A percentile compares a stretch with the other conserved stretches of the same genome.
These are phyloP conservation scores for Dendrolimus houi DNA, from an alignment of 2,888 invertebrate species.

Conservation along the genomic window DNA sequence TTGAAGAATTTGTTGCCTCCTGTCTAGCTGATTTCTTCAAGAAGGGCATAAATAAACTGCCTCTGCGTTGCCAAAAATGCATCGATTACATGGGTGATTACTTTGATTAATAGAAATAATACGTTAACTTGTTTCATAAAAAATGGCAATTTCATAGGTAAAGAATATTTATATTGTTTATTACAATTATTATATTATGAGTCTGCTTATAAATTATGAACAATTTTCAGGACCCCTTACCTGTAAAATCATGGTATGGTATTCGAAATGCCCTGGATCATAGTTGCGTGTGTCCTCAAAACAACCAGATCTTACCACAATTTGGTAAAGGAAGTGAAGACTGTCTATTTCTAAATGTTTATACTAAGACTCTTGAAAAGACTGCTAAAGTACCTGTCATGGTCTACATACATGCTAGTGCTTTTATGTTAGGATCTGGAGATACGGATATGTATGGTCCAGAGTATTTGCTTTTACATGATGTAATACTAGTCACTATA, in stretches of 20 bases:
- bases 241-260: constrained; percentile 39
- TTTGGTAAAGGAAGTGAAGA: constrained; percentile 40
- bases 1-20: no score
- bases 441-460: constrained; percentile 43
- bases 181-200: no score
- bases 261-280: constrained; percentile 42
- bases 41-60: no score
- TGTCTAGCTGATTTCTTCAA: no score
- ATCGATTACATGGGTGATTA: no score
- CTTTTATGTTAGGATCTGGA: constrained; percentile 49
- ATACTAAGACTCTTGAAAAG: constrained; percentile 28
- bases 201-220: background rate
- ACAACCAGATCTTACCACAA: constrained; percentile 25
- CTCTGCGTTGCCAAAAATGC: no score
- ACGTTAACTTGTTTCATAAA: no score
- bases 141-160: no score
- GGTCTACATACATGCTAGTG: constrained; percentile 60
- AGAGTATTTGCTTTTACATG: constrained; percentile 44
- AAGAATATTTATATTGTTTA: no score
- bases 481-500: constrained; percentile 54
- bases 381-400: constrained; percentile 44
- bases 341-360: constrained; percentile 49
- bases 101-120: no score
- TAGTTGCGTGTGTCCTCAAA: constrained; percentile 47
- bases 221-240: constrained; percentile 40